A percentile compares a stretch with the other conserved stretches of the same genome.
These are phyloP conservation scores for Sarcophaga bullata DNA, from an alignment of 1,140 invertebrate species.

Conservation along the genomic window DNA sequence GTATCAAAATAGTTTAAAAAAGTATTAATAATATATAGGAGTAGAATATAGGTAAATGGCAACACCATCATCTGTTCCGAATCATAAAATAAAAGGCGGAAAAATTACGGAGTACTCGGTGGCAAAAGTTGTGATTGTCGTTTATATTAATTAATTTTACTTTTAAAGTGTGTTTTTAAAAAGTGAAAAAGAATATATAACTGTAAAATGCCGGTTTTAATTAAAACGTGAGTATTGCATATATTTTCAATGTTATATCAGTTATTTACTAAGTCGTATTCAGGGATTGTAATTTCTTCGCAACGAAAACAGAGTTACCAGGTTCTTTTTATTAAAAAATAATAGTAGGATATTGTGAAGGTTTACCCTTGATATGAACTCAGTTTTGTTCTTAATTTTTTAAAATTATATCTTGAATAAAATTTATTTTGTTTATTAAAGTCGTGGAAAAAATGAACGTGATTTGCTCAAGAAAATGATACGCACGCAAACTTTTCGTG, in stretches of 20 bases:
- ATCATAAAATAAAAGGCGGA: too few species aligned
- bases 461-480: too few species aligned
- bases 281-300: background rate
- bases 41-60: background rate
- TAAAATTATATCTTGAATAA: background rate
- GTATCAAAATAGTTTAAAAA: too few species aligned
- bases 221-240: slow-evolving; percentile 57
- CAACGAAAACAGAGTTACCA: background rate
- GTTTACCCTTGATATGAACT: background rate
- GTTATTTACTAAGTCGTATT: background rate
- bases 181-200: background rate
- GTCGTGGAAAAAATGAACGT: too few species aligned
- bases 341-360: background rate
- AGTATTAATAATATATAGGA: too few species aligned
- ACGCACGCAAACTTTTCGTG: too few species aligned
- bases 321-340: background rate
- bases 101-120: too few species aligned
- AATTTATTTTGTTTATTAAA: background rate
- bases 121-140: too few species aligned
- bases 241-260: background rate
- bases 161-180: too few species aligned
- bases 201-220: slow-evolving; percentile 54
- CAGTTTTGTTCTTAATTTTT: background rate
- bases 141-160: too few species aligned
- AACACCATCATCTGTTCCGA: background rate